These are phyloP conservation scores for Danio tinwini DNA, from an alignment of 2,797 vertebrate genomes.

Conservation along the genomic window DNA sequence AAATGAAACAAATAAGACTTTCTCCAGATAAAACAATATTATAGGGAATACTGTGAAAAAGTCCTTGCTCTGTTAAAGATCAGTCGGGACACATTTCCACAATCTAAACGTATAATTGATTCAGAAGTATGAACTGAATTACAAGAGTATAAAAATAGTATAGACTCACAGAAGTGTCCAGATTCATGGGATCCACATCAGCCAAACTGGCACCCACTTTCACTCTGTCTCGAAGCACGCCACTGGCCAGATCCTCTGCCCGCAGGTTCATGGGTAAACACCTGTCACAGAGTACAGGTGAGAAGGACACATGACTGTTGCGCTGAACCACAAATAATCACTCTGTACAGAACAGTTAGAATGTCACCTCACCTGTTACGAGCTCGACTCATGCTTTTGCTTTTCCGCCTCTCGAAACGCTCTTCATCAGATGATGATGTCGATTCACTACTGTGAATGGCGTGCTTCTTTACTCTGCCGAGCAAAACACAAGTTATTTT, in stretches of 20 bases:
- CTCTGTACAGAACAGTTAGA: background rate
- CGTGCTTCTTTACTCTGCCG: slow-evolving; percentile 95
- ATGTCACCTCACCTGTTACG: slow-evolving; percentile 85
- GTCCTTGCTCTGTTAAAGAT: too few species aligned
- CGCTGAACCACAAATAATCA: background rate
- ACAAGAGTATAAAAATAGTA: background rate
- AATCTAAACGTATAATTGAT: background rate
- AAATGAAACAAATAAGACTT: too few species aligned
- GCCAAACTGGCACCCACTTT: slow-evolving; percentile 97
- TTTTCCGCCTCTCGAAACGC: slow-evolving; percentile 96
- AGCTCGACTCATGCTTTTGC: slow-evolving; percentile 97
- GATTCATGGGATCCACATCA: slow-evolving; percentile 97
- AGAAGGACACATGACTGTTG: background rate
- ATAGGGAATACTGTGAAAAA: too few species aligned
- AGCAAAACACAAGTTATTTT: slow-evolving; percentile 1
- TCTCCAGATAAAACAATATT: too few species aligned
- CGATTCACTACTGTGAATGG: slow-evolving; percentile 99
- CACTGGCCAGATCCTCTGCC: slow-evolving; percentile 91
- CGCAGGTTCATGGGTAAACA: slow-evolving; percentile 97
- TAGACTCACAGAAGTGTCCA: slow-evolving; percentile 90
- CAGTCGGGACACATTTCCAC: too few species aligned
- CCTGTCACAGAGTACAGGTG: slow-evolving; percentile 70
- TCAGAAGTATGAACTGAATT: background rate
- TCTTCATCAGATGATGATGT: slow-evolving; percentile 97
- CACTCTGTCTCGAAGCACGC: slow-evolving; percentile 91